Percentiles rank a stretch among this genome's conserved stretches.
Conservation (phyloP, 1,140 invertebrate species). For the Planococcus citri region DNA sequence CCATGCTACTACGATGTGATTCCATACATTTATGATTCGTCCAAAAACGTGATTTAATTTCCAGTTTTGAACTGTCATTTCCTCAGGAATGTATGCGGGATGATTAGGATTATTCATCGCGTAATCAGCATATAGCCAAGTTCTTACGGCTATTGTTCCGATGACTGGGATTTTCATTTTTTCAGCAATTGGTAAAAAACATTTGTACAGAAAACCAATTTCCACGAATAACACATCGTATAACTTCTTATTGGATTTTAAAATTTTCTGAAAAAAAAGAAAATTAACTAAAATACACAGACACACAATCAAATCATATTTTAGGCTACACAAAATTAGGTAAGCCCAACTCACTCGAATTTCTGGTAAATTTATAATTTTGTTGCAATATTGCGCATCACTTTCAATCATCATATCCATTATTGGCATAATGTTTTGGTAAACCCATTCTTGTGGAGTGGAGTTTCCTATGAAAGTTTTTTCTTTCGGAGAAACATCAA, state of each 20-base stretch:
- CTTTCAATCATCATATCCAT: no score
- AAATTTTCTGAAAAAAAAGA: background rate
- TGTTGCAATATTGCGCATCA: no score
- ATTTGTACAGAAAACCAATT: background rate
- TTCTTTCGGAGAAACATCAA: no score
- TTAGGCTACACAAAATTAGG: no score
- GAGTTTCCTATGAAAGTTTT: no score
- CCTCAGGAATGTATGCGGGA: background rate
- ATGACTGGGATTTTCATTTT: conserved; percentile 1
- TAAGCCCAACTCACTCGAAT: no score
- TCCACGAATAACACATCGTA: background rate
- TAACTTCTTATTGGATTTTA: background rate
- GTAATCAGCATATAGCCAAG: background rate
- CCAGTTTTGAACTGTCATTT: background rate
- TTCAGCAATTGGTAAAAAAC: background rate
- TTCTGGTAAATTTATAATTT: no score
- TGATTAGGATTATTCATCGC: background rate
- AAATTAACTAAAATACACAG: no score
- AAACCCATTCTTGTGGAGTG: no score
- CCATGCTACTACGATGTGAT: no score
- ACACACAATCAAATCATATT: no score
- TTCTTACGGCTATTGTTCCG: background rate
- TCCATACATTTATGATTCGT: background rate
- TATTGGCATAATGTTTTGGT: no score
- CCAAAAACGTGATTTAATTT: background rate